phyloP scores from a whole-genome alignment of 2,888 invertebrate genomes.

The Pantelozetes paolii region DNA sequence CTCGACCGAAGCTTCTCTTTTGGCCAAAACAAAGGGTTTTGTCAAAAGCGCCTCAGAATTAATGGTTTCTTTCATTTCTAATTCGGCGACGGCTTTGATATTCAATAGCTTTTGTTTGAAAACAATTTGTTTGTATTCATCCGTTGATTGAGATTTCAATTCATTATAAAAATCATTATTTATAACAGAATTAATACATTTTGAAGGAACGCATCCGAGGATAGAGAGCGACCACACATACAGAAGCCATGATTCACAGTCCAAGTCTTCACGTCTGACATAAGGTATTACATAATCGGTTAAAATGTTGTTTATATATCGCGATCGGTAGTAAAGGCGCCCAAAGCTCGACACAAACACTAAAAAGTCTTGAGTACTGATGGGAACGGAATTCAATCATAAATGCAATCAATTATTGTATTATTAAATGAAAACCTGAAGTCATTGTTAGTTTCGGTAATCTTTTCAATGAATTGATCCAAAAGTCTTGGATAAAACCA shows the following conservation, averaged over 20 bases:
- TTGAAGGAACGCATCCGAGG: slow-evolving; percentile 18
- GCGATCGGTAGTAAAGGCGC: slow-evolving; percentile 20
- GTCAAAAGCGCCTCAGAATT: background rate
- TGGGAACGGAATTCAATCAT: background rate
- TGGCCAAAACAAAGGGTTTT: background rate
- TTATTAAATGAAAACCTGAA: slow-evolving; percentile 30
- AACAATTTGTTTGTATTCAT: background rate
- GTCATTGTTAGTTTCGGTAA: slow-evolving; percentile 31
- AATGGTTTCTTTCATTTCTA: slow-evolving; percentile 4
- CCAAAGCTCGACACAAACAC: slow-evolving; percentile 34
- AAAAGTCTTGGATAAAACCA: slow-evolving; percentile 35
- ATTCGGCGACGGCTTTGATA: slow-evolving; percentile 27
- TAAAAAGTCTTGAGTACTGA: slow-evolving; percentile 38
- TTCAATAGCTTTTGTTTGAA: slow-evolving; percentile 17
- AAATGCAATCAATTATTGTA: too few relatives aligned
- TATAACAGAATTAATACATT: slow-evolving; percentile 21
- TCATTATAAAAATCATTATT: slow-evolving; percentile 16
- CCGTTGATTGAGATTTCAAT: background rate
- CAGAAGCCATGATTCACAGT: slow-evolving; percentile 32
- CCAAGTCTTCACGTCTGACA: slow-evolving; percentile 3
- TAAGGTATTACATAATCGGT: slow-evolving; percentile 24
- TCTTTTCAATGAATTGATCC: slow-evolving; percentile 34
- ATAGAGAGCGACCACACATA: slow-evolving; percentile 40
- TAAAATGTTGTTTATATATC: slow-evolving; percentile 20
- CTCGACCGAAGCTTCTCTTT: slow-evolving; percentile 4